A percentile compares a stretch with the other conserved stretches of the same genome.
phyloP scores from a whole-genome alignment of 2,113 vertebrate species.

The Hippolais icterina region DNA sequence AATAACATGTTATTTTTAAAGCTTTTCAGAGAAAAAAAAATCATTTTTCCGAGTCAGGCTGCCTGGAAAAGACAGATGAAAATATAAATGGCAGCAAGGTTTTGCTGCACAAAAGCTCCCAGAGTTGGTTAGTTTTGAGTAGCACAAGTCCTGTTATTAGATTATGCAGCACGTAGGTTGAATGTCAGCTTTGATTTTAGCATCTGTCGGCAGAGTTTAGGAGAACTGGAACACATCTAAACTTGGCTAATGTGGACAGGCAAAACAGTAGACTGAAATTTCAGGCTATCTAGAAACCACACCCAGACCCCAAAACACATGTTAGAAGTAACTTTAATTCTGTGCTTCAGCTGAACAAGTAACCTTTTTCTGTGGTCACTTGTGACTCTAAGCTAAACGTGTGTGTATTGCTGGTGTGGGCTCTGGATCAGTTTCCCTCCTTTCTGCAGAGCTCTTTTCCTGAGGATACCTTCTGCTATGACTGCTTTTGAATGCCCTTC shows the following conservation, averaged over 20 bases:
- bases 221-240: conserved; percentile 67
- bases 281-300: conserved; percentile 69
- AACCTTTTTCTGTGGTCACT: conserved; percentile 40
- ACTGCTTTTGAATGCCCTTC: background rate
- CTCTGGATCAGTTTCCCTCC: background rate
- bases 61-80: conserved; percentile 12
- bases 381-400: conserved; percentile 6
- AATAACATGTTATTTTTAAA: background rate
- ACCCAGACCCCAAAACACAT: conserved; percentile 60
- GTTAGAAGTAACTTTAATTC: conserved; percentile 42
- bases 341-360: conserved; percentile 50
- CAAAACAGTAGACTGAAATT: conserved; percentile 67
- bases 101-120: conserved; percentile 24
- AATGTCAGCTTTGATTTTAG: conserved; percentile 64
- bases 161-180: conserved; percentile 32
- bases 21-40: background rate
- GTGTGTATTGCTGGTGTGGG: background rate
- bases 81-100: conserved; percentile 1
- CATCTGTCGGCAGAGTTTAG: conserved; percentile 50
- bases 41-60: background rate
- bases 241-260: conserved; percentile 57
- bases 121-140: conserved; percentile 30
- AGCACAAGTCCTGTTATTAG: conserved; percentile 38
- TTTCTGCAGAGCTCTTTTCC: background rate
- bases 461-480: background rate